These are phyloP conservation scores for Tanypteryx hageni DNA, from an alignment of 2,888 invertebrate genomes.

Conservation along the genomic window DNA sequence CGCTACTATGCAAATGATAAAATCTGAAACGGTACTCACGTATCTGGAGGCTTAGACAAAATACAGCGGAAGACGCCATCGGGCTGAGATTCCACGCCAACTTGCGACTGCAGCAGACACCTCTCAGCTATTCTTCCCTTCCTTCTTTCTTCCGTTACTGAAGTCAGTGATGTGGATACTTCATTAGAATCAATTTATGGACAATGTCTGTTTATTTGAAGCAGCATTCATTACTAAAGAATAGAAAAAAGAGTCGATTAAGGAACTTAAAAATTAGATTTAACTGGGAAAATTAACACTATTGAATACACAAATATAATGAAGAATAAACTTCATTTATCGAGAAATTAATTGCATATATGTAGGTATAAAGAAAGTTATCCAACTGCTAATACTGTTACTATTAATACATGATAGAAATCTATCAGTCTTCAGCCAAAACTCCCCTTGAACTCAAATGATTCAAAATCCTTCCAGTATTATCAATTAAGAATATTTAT, in stretches of 20 bases:
- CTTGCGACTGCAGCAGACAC: neutral
- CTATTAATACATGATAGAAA: no score
- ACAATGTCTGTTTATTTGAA: neutral
- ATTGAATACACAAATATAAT: neutral
- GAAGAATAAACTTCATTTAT: neutral
- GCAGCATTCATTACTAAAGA: neutral
- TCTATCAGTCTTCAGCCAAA: no score
- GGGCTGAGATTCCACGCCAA: neutral
- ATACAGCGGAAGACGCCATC: conserved; percentile 68
- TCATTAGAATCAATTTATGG: neutral
- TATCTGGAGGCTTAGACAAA: conserved; percentile 68
- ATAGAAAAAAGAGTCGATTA: neutral
- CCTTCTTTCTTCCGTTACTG: neutral
- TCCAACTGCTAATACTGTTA: no score
- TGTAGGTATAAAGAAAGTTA: no score
- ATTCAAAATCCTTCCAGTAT: no score
- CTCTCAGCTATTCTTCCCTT: neutral
- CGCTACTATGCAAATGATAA: no score
- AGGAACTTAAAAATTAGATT: no score
- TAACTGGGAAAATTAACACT: neutral
- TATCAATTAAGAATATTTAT: no score
- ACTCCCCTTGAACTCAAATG: no score
- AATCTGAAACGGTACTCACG: conserved; percentile 65
- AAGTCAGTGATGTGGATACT: neutral
- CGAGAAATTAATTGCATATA: neutral